Evolutionary conservation across 2,797 vertebrate species (phyloP).

Genomic region (Myotis myotis): DNA sequence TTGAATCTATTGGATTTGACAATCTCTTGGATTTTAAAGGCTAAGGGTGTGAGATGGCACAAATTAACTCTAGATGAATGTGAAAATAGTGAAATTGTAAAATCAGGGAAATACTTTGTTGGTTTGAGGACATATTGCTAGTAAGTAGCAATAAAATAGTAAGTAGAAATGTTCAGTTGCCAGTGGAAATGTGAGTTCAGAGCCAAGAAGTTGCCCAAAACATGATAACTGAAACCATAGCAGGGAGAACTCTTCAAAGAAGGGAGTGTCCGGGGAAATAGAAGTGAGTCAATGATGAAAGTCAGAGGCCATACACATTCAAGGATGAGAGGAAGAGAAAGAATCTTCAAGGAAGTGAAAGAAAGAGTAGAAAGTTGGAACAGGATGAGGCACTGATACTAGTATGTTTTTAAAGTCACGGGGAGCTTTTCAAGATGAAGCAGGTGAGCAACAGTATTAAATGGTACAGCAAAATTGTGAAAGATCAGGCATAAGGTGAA

Average conservation of each 20-base stretch:
- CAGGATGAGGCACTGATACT: background rate
- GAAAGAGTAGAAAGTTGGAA: background rate
- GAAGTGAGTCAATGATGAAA: background rate
- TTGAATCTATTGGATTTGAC: background rate
- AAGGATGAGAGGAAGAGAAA: background rate
- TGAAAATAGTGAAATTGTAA: background rate
- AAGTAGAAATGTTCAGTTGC: background rate
- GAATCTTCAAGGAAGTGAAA: background rate
- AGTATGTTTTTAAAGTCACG: background rate
- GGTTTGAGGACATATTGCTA: background rate
- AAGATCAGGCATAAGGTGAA: background rate
- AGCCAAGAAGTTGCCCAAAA: background rate
- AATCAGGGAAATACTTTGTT: background rate
- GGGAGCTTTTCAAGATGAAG: background rate
- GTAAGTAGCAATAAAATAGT: background rate
- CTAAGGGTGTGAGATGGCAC: background rate
- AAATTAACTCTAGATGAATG: background rate
- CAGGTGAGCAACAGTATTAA: background rate
- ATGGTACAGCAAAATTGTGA: background rate
- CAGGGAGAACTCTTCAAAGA: background rate
- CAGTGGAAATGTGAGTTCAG: background rate
- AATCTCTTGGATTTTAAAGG: background rate
- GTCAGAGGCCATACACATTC: background rate
- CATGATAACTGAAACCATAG: background rate
- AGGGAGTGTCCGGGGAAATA: background rate